Evolutionary conservation across 2,888 invertebrate genomes (phyloP), one percentile per base, ranked within the genome.

Genomic region (Trachelus troglodyta): DNA sequence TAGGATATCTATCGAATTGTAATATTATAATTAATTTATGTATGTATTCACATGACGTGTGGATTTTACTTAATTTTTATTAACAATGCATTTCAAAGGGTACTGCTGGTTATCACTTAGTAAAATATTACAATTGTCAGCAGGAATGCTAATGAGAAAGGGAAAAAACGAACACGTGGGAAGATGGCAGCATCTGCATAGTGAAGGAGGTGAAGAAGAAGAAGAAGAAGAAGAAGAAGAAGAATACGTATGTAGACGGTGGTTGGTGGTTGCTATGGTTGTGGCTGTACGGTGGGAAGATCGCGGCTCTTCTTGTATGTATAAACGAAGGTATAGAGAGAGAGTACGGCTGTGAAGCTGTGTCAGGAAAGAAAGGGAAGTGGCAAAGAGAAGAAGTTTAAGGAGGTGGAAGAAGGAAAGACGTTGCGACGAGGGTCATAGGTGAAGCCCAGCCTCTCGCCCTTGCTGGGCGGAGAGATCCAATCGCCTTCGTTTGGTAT

Each of bases 361-460:
- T 33, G 34, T 33, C 33, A 31, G 23, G 73, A 37, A 40, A 34
- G 74, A 31, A 40, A 74, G 34, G 74, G 74, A 74, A 34, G 40
- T 30, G 74, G 37, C 56, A 56, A 56, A 56, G 79, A 78, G 76
- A 76, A 79, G 78, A 75, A 56, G 75, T 71, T 33, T 33, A 75
- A 75, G 74, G 78, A 75, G 80, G 82, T 69, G 79, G 83, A 80
- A 76, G 82, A 82, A 56, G 79, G 78, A 84, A 81, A 82, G 82
- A 81, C 80, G 80, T 82, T 83, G 84, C 56, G 83, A 84, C 85
- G 83, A 77, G 85, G 89, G 90, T 90, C 89, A 90, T 88, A 90
- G 90, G 90, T 90, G 89, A 90, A 85, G 87, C 87, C 89, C 89
- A 84, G 89, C 89, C 89, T 90, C 89, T 80, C 88, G 85, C 88